These are phyloP conservation scores for Micrasema minimum DNA, from an alignment of 1,140 invertebrate genomes.

Conservation along the genomic window DNA sequence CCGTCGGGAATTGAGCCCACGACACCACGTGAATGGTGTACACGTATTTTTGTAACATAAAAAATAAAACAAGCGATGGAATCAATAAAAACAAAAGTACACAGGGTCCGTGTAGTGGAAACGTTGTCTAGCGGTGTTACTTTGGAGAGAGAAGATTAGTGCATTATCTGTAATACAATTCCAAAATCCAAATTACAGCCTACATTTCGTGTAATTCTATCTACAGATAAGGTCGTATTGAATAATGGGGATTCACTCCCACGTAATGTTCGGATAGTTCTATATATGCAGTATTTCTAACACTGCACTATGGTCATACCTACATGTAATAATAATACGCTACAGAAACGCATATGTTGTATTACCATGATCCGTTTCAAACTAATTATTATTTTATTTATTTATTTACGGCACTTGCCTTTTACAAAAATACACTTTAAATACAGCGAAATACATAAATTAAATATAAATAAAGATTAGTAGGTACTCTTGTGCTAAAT, in stretches of 20 bases:
- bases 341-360: not conserved
- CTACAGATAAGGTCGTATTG: constrained; percentile 6
- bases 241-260: not conserved
- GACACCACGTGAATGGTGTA: not conserved
- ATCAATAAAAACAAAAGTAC: not conserved
- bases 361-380: not conserved
- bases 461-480: too few species aligned
- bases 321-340: too few species aligned
- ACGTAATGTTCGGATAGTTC: not conserved
- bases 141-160: constrained; percentile 3
- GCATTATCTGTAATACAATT: constrained; percentile 37
- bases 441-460: too few species aligned
- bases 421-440: too few species aligned
- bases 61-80: not conserved
- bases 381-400: not conserved
- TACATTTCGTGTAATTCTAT: constrained; percentile 43
- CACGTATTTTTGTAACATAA: not conserved
- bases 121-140: not conserved
- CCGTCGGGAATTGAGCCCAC: not conserved
- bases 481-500: too few species aligned
- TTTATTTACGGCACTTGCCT: too few species aligned
- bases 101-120: not conserved
- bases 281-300: constrained; percentile 1
- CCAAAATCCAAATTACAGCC: constrained; percentile 39
- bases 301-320: not conserved